A percentile compares a stretch with the other conserved stretches of the same genome.
These are phyloP conservation scores for Platygyra sinensis DNA, from an alignment of 64 coral and sea anemone species.

Conservation along the genomic window DNA sequence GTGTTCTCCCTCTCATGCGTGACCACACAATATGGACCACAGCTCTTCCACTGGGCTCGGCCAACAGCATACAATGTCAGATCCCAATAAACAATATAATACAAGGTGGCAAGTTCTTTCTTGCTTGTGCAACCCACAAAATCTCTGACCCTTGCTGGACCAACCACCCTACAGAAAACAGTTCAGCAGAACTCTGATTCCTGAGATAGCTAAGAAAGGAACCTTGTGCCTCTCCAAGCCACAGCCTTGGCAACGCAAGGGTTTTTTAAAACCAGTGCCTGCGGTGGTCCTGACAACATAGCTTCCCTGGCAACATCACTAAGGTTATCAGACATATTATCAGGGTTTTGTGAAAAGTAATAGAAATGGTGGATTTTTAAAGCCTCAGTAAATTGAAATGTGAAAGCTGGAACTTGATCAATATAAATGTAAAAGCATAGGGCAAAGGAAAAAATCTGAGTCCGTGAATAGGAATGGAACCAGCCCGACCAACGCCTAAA, in stretches of 20 bases:
- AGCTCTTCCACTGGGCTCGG: constrained; percentile 80
- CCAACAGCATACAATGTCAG: constrained; percentile 99
- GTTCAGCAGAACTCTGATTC: constrained; percentile 99
- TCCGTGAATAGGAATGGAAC: too few relatives aligned
- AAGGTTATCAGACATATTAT: too few relatives aligned
- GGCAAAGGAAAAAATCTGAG: too few relatives aligned
- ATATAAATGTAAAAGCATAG: too few relatives aligned
- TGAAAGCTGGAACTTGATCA: too few relatives aligned
- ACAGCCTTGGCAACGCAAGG: constrained; percentile 92
- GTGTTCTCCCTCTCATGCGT: constrained; percentile 99
- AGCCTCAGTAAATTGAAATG: too few relatives aligned
- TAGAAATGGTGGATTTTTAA: too few relatives aligned
- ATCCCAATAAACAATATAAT: constrained; percentile 99
- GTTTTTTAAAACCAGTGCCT: constrained; percentile 98
- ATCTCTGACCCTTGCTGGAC: constrained; percentile 95
- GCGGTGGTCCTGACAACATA: constrained; percentile 93
- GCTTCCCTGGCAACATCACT: constrained; percentile 69
- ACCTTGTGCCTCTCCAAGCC: constrained; percentile 87
- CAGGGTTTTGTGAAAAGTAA: too few relatives aligned
- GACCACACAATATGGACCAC: constrained; percentile 96
- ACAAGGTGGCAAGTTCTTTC: constrained; percentile 95
- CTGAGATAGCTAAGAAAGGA: constrained; percentile 97
- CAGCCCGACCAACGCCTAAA: too few relatives aligned
- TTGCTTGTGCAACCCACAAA: constrained; percentile 89
- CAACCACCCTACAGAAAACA: constrained; percentile 99